Conservation (phyloP, 2,888 invertebrate genomes). For the Eupithecia dodoneata region DNA sequence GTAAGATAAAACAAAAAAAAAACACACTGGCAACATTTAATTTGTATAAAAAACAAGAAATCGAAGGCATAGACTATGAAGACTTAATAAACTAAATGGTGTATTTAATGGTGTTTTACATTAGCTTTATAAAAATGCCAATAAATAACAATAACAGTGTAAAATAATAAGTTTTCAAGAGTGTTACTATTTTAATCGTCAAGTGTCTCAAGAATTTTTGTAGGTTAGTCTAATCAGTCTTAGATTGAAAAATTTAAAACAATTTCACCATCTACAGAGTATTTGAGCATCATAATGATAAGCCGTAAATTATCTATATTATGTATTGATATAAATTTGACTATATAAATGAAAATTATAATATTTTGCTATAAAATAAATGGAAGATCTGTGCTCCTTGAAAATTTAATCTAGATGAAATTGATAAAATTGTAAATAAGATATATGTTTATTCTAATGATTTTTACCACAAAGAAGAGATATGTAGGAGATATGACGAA, state of each 20-base stretch:
- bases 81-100: not conserved
- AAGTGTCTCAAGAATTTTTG: slow-evolving; percentile 37
- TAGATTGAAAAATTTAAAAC: slow-evolving; percentile 71
- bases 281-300: slow-evolving; percentile 65
- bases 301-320: slow-evolving; percentile 46
- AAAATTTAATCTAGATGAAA: slow-evolving; percentile 12
- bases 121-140: not conserved
- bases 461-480: slow-evolving; percentile 46
- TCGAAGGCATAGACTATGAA: not conserved
- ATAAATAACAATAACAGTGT: not conserved
- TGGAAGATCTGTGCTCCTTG: slow-evolving; percentile 54
- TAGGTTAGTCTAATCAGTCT: slow-evolving; percentile 80
- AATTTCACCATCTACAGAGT: slow-evolving; percentile 49
- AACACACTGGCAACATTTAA: not conserved
- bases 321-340: slow-evolving; percentile 16
- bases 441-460: slow-evolving; percentile 30
- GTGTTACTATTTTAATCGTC: not conserved
- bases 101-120: not conserved
- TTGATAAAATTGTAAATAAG: slow-evolving; percentile 26
- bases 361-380: slow-evolving; percentile 32
- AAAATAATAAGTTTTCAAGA: not conserved
- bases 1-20: not conserved
- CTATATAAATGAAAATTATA: slow-evolving; percentile 14
- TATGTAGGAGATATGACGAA: slow-evolving; percentile 63
- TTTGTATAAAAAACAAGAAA: not conserved